These are phyloP conservation scores for Hermetia illucens DNA, from an alignment of 1,140 invertebrate genomes.

Conservation along the genomic window DNA sequence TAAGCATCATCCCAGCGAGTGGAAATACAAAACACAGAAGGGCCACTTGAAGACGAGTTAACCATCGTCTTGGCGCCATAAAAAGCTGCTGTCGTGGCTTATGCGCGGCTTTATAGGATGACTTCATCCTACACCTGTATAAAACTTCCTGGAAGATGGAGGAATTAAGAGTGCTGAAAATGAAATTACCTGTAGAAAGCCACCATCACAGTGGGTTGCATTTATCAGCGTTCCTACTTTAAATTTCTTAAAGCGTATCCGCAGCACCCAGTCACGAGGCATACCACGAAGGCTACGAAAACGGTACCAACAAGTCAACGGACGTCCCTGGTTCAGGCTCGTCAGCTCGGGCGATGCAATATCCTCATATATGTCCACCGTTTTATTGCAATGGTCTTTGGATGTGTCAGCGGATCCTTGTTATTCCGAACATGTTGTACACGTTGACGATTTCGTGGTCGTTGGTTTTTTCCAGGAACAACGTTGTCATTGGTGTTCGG, in stretches of 20 bases:
- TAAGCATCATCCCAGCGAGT: too few relatives aligned
- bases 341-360: slow-evolving; percentile 74
- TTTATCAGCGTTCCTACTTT: slow-evolving; percentile 77
- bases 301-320: slow-evolving; percentile 76
- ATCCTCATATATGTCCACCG: slow-evolving; percentile 82
- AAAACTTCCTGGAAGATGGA: too few relatives aligned
- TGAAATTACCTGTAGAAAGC: slow-evolving; percentile 64
- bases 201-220: slow-evolving; percentile 69
- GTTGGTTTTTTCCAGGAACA: too few relatives aligned
- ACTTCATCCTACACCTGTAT: too few relatives aligned
- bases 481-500: too few relatives aligned
- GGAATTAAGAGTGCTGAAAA: background rate
- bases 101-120: too few relatives aligned
- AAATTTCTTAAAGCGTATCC: slow-evolving; percentile 82
- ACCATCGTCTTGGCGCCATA: too few relatives aligned
- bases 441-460: too few relatives aligned
- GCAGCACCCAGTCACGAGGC: slow-evolving; percentile 74
- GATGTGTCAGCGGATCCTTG: slow-evolving; percentile 18
- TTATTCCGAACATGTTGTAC: too few relatives aligned
- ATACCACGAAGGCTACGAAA: slow-evolving; percentile 70
- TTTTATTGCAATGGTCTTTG: slow-evolving; percentile 75
- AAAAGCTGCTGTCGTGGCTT: too few relatives aligned
- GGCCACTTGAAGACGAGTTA: too few relatives aligned
- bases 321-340: slow-evolving; percentile 61
- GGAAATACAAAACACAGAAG: too few relatives aligned